These are phyloP conservation scores for Perodicticus potto DNA, from an alignment of 2,797 vertebrate species.

Conservation along the genomic window DNA sequence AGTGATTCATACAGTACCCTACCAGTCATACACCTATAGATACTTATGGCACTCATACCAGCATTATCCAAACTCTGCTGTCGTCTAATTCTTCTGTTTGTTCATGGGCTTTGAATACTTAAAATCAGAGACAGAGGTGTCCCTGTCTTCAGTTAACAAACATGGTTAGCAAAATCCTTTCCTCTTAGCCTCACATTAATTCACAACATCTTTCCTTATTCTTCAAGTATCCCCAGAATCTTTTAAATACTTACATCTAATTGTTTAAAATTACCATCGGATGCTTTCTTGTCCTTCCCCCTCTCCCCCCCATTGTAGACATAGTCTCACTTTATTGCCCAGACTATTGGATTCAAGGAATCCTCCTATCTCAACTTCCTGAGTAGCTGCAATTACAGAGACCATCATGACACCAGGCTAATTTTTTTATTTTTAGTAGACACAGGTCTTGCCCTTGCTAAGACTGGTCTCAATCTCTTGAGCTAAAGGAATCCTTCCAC, in stretches of 20 bases:
- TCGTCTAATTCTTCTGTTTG: not conserved
- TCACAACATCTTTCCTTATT: constrained; percentile 24
- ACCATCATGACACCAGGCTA: too few species aligned
- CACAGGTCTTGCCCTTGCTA: too few species aligned
- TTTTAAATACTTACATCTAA: constrained; percentile 39
- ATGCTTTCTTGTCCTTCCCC: constrained; percentile 23
- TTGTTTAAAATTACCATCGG: constrained; percentile 26
- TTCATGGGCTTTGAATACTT: not conserved
- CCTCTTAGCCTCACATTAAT: not conserved
- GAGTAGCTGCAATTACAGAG: too few species aligned
- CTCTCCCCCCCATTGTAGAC: too few species aligned
- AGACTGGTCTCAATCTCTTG: too few species aligned
- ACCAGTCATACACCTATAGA: not conserved
- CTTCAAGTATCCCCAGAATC: not conserved
- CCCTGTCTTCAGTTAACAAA: not conserved
- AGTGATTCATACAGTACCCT: not conserved
- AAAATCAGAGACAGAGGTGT: not conserved
- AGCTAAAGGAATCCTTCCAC: too few species aligned
- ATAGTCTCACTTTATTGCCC: too few species aligned
- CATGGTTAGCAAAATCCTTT: not conserved
- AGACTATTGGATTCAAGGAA: too few species aligned
- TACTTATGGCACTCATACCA: not conserved
- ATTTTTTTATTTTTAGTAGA: too few species aligned
- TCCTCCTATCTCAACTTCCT: too few species aligned
- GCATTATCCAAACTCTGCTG: not conserved